These are phyloP conservation scores for Myrmophylax atrothorax DNA, from an alignment of 2,113 vertebrate species.

Conservation along the genomic window DNA sequence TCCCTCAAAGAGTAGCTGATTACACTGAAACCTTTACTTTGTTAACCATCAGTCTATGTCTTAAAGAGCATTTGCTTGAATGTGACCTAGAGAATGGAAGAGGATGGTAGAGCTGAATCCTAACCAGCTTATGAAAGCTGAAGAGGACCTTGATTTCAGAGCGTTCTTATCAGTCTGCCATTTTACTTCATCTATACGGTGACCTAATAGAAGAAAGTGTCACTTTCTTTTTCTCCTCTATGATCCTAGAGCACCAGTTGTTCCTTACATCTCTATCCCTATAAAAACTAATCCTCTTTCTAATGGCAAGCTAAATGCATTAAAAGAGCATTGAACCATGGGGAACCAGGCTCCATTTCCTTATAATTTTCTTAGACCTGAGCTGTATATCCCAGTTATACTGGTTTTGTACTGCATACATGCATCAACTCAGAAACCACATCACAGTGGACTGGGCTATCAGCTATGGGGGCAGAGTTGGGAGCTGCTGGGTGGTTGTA, in stretches of 20 bases:
- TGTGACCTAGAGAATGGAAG: neutral
- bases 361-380: neutral
- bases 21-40: neutral
- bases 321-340: neutral
- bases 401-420: neutral
- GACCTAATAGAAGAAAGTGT: neutral
- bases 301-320: neutral
- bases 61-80: neutral
- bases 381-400: neutral
- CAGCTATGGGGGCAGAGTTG: neutral
- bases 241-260: neutral
- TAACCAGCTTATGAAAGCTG: neutral
- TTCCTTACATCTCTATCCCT: neutral
- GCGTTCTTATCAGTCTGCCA: neutral
- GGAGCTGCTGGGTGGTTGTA: neutral
- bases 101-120: neutral
- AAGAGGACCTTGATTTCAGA: neutral
- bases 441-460: too few species aligned
- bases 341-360: neutral
- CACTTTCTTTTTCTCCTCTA: neutral
- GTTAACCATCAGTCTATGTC: neutral
- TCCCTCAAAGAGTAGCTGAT: neutral
- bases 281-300: neutral
- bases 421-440: accelerated
- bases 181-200: neutral